Evolutionary conservation across 1,140 invertebrate genomes (phyloP), one percentile per base, ranked within the genome.

Genomic region (Campodea augens): DNA sequence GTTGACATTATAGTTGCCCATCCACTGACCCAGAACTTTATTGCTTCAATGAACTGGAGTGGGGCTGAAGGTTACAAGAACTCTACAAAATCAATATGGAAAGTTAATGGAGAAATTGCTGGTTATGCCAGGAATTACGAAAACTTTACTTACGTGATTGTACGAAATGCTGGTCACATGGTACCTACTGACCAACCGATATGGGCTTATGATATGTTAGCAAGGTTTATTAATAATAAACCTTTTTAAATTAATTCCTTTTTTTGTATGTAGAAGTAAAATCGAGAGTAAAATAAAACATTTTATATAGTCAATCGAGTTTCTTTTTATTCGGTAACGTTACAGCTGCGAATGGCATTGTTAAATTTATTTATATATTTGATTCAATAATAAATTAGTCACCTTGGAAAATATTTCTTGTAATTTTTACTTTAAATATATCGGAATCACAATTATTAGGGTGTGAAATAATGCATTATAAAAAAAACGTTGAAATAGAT

Each of bases 1-100:
- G 55, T 89, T 25, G 85, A 90, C 56, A 77, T 90, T 15, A 84
- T 88, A 52, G 76, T 86, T 2, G 76, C 82, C 1, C 83, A 84
- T 59, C 75, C 81, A 0, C 54, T 80, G 24, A 85, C 82, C 0
- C 69, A 77, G 38, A 77, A 77, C 51, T 86, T 78, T 56, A 57
- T 89, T 5, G 47, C 60, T 21, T 59, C 57, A 4, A 56, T 89
- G 0, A 65, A 78, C 29, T 89, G 85, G 68, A 60, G 65, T 22
- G 73, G 71, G 1, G 60, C 72, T 0, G 64, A 72, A 1, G 64
- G 70, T 4, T 88, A 84, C 56, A 71, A 69, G 49, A 68, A 61
- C 25, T 71, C 79, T 1, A 56, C 67, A 2, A 68, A 80, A 45
- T 68, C 71, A 29, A 63, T 75, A 5, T 86, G 82, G 81, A 64